Conservation (phyloP, 2,113 vertebrate species). For the Agelaius phoeniceus region DNA sequence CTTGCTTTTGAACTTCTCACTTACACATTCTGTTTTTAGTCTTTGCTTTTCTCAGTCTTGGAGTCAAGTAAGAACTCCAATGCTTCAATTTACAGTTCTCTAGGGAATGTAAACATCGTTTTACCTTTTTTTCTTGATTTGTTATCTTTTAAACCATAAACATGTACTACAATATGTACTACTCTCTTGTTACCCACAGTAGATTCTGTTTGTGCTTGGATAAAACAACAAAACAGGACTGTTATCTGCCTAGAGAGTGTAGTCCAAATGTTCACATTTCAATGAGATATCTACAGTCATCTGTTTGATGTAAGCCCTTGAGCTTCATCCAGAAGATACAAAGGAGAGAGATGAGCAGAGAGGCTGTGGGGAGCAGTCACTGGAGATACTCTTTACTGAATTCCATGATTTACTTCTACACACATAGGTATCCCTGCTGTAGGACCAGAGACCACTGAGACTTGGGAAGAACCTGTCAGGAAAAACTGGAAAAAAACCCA, state of each 20-base stretch:
- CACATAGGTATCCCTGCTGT: background rate
- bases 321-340: background rate
- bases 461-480: background rate
- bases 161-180: background rate
- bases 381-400: background rate
- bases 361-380: background rate
- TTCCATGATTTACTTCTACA: background rate
- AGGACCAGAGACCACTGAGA: background rate
- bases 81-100: background rate
- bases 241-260: background rate
- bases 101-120: background rate
- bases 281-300: background rate
- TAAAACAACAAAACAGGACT: background rate
- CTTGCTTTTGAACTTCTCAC: background rate
- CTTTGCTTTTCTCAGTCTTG: background rate
- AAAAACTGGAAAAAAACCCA: background rate
- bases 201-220: background rate
- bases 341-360: background rate
- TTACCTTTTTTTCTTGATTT: background rate
- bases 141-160: background rate
- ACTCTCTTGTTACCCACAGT: background rate
- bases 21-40: background rate
- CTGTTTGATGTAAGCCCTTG: background rate
- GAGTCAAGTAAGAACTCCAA: background rate
- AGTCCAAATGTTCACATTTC: background rate